phyloP scores from a whole-genome alignment of 1,140 invertebrate species.

The Carposina sasakii region DNA sequence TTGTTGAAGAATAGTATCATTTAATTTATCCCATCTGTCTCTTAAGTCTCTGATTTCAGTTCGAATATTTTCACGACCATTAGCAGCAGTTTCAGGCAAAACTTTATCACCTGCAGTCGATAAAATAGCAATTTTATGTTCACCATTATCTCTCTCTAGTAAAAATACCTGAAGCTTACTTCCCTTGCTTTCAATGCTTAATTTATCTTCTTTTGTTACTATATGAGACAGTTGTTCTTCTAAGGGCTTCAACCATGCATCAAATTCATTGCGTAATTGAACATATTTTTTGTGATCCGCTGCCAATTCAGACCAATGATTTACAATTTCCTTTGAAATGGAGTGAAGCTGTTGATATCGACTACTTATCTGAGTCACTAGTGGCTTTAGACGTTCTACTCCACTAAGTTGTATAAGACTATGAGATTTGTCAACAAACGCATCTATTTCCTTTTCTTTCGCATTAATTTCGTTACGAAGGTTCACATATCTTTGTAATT shows the following conservation, averaged over 20 bases:
- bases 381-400: conserved; percentile 88
- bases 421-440: conserved; percentile 93
- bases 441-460: conserved; percentile 88
- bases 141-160: conserved; percentile 87
- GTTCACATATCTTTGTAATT: conserved; percentile 82
- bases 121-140: conserved; percentile 82
- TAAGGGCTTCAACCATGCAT: conserved; percentile 83
- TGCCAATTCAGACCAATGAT: conserved; percentile 88
- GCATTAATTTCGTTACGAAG: conserved; percentile 82
- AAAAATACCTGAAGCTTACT: conserved; percentile 82
- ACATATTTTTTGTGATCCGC: conserved; percentile 89
- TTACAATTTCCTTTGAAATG: conserved; percentile 90
- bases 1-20: conserved; percentile 84
- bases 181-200: conserved; percentile 70
- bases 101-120: conserved; percentile 88
- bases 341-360: conserved; percentile 89
- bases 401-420: conserved; percentile 86
- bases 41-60: conserved; percentile 84
- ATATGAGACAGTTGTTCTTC: conserved; percentile 81
- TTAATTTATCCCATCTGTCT: conserved; percentile 89
- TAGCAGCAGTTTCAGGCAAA: conserved; percentile 91
- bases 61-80: conserved; percentile 90
- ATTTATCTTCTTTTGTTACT: conserved; percentile 76
- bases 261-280: conserved; percentile 83
- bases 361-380: conserved; percentile 91